phyloP scores from a whole-genome alignment of 2,888 invertebrate genomes.

The Stenichneumon culpator region DNA sequence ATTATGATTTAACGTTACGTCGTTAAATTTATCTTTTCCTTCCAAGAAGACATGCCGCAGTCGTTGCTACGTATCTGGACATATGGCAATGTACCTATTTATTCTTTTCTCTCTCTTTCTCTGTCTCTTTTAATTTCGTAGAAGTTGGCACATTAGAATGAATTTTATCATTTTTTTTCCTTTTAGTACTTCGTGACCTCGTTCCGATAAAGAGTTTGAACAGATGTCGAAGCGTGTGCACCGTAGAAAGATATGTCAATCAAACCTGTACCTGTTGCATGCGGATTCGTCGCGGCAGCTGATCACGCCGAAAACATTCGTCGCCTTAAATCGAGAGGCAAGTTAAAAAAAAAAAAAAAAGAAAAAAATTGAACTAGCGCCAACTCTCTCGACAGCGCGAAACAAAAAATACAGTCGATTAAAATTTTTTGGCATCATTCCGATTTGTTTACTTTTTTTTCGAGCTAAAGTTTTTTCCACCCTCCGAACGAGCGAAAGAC shows the following conservation, averaged over 20 bases:
- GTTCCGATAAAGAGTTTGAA: conserved; percentile 63
- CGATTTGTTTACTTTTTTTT: conserved; percentile 50
- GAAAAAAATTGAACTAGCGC: conserved; percentile 1
- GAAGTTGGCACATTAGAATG: conserved; percentile 83
- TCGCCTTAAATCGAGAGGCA: conserved; percentile 21
- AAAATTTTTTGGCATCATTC: conserved; percentile 80
- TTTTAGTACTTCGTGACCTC: conserved; percentile 64
- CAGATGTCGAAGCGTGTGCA: conserved; percentile 76
- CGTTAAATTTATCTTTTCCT: conserved; percentile 73
- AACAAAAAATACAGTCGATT: conserved; percentile 15
- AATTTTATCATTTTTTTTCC: conserved; percentile 70
- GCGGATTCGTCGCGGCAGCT: conserved; percentile 71
- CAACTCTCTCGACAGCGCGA: conserved; percentile 5
- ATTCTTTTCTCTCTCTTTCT: conserved; percentile 26
- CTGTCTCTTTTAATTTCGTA: conserved; percentile 73
- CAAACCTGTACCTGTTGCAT: conserved; percentile 76
- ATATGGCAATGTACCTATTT: conserved; percentile 61
- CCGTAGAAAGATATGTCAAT: conserved; percentile 83
- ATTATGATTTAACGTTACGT: conserved; percentile 74
- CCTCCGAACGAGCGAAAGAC: conserved; percentile 24
- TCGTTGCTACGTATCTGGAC: conserved; percentile 67
- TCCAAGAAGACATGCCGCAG: conserved; percentile 76
- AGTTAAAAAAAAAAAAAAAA: not conserved
- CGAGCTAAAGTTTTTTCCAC: conserved; percentile 33
- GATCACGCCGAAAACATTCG: conserved; percentile 65